These are phyloP conservation scores for Brachionus sp. DNA, from an alignment of 1,140 invertebrate genomes.

Conservation along the genomic window DNA sequence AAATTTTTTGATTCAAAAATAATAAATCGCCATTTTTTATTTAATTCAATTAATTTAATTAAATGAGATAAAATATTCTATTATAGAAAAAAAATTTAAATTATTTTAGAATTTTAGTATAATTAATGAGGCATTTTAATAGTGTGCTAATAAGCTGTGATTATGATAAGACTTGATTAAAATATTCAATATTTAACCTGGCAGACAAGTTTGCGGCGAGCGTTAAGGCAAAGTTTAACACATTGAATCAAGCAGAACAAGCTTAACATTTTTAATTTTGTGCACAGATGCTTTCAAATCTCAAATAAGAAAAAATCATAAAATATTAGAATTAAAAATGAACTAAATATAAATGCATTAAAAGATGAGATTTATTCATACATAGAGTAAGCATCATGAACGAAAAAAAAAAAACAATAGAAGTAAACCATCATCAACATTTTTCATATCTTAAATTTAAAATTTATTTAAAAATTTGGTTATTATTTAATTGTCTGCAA, in stretches of 20 bases:
- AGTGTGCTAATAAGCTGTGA: too few species aligned
- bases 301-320: not conserved
- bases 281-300: not conserved
- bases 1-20: too few species aligned
- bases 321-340: not conserved
- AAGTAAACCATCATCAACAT: constrained; percentile 8
- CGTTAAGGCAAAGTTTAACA: not conserved
- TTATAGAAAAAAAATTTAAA: too few species aligned
- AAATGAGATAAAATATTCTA: too few species aligned
- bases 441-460: not conserved
- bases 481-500: not conserved
- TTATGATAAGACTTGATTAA: too few species aligned
- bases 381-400: constrained; percentile 27
- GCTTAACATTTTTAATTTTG: not conserved
- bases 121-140: too few species aligned
- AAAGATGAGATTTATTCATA: not conserved
- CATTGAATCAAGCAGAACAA: not conserved
- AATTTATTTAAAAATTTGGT: not conserved
- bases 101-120: too few species aligned
- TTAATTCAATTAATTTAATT: too few species aligned
- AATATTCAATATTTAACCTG: too few species aligned
- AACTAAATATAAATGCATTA: constrained; percentile 14
- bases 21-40: too few species aligned
- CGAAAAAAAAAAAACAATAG: constrained; percentile 16
- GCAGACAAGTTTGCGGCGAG: too few species aligned